phyloP scores from a whole-genome alignment of 2,113 vertebrate species.

The Willisornis vidua region DNA sequence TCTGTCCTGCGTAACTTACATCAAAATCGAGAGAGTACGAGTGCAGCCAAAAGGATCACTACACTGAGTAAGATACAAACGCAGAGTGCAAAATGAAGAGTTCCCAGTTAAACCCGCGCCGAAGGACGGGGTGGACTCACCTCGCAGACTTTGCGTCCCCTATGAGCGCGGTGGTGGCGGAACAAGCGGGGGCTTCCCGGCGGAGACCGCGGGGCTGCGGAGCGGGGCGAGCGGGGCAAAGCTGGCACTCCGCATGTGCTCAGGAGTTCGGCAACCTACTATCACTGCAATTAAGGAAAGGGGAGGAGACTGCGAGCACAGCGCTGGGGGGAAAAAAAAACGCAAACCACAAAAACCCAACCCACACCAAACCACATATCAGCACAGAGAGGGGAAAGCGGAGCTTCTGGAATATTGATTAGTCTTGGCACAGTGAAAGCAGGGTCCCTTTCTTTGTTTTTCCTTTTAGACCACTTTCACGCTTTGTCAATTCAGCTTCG shows the following conservation, averaged over 20 bases:
- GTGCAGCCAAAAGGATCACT: neutral
- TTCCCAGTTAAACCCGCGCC: rapidly evolving
- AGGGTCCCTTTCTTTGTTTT: constrained; percentile 66
- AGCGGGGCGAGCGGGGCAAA: neutral
- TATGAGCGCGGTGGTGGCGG: neutral
- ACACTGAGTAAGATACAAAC: neutral
- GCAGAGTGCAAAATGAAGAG: neutral
- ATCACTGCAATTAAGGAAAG: constrained; percentile 73
- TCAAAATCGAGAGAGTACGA: neutral
- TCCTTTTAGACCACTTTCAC: constrained; percentile 69
- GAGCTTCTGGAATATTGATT: constrained; percentile 74
- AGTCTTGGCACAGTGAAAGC: constrained; percentile 46
- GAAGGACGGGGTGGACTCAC: constrained; percentile 24
- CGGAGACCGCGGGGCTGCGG: neutral
- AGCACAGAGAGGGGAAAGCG: neutral
- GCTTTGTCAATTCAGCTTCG: constrained; percentile 70
- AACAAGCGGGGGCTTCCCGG: neutral
- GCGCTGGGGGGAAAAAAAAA: neutral
- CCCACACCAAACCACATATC: neutral
- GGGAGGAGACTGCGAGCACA: constrained; percentile 73
- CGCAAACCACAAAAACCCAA: neutral
- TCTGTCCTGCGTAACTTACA: neutral
- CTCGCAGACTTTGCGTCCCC: neutral
- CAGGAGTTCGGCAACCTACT: constrained; percentile 53
- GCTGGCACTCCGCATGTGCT: constrained; percentile 57